Evolutionary conservation across 2,113 vertebrate species (phyloP), one percentile per base, ranked within the genome.

Genomic region (Larimichthys polyactis): DNA sequence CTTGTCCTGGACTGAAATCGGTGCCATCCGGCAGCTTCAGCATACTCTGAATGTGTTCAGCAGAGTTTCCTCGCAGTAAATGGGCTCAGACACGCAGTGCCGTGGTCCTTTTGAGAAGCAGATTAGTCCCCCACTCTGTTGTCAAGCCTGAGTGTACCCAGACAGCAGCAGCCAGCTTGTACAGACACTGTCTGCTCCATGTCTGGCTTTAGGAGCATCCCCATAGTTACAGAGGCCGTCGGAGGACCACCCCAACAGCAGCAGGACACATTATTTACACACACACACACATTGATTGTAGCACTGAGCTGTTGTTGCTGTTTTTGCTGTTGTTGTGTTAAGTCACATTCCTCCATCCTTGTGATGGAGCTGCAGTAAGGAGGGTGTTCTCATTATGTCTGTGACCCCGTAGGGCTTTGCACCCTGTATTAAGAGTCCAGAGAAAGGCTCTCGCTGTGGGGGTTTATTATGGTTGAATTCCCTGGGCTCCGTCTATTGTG

Each of bases 131-230:
- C 62, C 52, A 19, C 65, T 72, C 24, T 84, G 71, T 83, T 79
- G 40, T 79, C 46, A 63, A 24, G 67, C 74, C 24, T 17, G 54
- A 82, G 44, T 60, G 62, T 82, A 55, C 32, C 67, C 84, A 79
- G 89, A 89, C 88, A 66, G 16, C 49, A 78, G 75, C 70, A 87
- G 84, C 79, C 22, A 71, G 82, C 84, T 73, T 19, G 29, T 29
- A 5, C 85, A 86, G 81, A 82, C 89, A 43, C 11, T 64, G 91
- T 90, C 86, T 82, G 87, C 77, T 73, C 76, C 58, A 19, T 82
- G 90, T 93, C 87, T 93, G 86, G 83, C 32, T 91, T 82, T 75
- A 84, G 76, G 62, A 83, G 79, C 77, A 78, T 94, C 87, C 87
- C 90, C 87, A 90, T 90, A 92, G 93, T 91, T 90, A 88, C 89